A percentile compares a stretch with the other conserved stretches of the same genome.
Evolutionary conservation across 2,113 vertebrate species (phyloP).

Genomic region (Nyctibius bracteatus): DNA sequence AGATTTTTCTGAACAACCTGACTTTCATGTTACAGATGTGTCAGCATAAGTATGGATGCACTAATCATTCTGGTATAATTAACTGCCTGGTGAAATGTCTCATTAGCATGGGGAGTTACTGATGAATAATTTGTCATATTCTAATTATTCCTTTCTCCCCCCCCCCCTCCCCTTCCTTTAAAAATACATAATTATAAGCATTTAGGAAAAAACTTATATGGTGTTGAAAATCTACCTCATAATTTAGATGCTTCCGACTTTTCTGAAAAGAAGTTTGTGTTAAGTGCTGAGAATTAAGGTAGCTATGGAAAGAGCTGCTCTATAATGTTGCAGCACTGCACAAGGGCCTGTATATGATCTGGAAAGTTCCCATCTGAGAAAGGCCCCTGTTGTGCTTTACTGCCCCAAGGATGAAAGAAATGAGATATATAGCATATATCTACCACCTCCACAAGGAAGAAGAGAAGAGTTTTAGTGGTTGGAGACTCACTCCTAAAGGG

Average conservation of each 20-base stretch:
- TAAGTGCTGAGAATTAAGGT: background rate
- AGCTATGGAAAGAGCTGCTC: background rate
- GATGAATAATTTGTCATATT: slow-evolving; percentile 33
- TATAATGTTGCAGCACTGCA: background rate
- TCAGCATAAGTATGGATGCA: slow-evolving; percentile 2
- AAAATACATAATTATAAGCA: slow-evolving; percentile 6
- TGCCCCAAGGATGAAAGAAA: background rate
- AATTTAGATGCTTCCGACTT: background rate
- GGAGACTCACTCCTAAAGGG: too few relatives aligned
- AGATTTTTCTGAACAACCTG: slow-evolving; percentile 23
- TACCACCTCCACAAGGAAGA: too few relatives aligned
- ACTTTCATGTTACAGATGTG: slow-evolving; percentile 56
- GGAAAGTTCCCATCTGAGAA: background rate
- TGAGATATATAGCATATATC: background rate
- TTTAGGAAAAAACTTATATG: slow-evolving; percentile 12
- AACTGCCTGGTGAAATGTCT: slow-evolving; percentile 65
- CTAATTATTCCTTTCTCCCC: slow-evolving; percentile 29
- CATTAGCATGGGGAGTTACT: slow-evolving; percentile 27
- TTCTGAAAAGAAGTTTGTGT: background rate
- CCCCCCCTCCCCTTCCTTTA: background rate
- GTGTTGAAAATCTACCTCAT: background rate
- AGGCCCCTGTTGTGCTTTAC: background rate
- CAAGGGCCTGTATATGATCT: background rate
- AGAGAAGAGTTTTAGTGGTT: too few relatives aligned
- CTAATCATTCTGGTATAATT: slow-evolving; percentile 41